Conservation (phyloP, 2,797 vertebrate genomes). For the Falco rusticolus region DNA sequence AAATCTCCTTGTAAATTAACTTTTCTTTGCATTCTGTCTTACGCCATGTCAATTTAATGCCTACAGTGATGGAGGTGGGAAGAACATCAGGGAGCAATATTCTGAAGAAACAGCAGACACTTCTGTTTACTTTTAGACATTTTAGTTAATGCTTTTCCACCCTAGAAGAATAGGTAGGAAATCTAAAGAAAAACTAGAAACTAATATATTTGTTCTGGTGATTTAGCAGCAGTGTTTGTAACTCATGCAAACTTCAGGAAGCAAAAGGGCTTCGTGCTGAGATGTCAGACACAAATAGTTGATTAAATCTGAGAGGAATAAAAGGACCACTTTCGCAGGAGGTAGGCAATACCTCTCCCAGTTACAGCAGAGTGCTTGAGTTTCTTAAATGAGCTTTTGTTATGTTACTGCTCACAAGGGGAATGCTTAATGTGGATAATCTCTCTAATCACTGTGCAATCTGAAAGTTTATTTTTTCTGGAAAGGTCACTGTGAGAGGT, state of each 20-base stretch:
- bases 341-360: background rate
- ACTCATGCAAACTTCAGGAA: background rate
- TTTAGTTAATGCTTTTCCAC: background rate
- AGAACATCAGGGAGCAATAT: background rate
- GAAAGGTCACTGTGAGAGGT: background rate
- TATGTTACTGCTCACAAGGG: background rate
- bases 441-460: constrained; percentile 20
- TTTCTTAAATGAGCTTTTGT: constrained; percentile 36
- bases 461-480: constrained; percentile 46
- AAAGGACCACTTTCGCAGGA: background rate
- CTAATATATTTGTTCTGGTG: background rate
- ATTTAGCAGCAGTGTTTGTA: background rate
- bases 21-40: background rate
- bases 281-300: background rate
- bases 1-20: background rate
- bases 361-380: background rate
- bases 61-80: background rate
- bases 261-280: background rate
- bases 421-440: constrained; percentile 25
- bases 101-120: background rate
- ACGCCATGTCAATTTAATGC: background rate
- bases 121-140: background rate
- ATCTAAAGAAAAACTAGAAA: background rate
- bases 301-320: background rate
- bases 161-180: background rate